Base-by-base conservation (phyloP, 92 coral and sea anemone genomes). In the Epizoanthus rinbou region DNA sequence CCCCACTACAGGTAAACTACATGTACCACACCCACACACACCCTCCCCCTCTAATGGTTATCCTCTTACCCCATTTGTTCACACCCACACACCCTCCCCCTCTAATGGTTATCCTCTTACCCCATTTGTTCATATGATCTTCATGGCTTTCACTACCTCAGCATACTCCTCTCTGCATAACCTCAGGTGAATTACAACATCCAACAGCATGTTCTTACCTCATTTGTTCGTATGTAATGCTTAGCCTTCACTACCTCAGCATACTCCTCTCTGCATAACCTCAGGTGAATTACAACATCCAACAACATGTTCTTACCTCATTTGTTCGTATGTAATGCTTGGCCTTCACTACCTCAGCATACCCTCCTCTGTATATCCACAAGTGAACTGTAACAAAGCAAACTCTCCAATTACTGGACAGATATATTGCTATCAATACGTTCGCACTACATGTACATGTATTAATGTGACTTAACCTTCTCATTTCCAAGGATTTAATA, bases 291-390 rank as follows among this genome's bases (percentile, higher is more conserved):
- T 41, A 67, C 11, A 31, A 73, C 24, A 6, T n/a, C 19, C 35
- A 10, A 9, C 41, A 3, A 5, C 41, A 5, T 10, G 13, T 57
- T 57, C 4, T 11, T 79, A 96, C 99, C 91, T 95, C 92, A 69
- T 93, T 96, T 74, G 91, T 94, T 19, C 95, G 90, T 41, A 96
- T 89, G 75, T 96, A 96, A 78, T 91, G 89, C 86, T 96, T 96
- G 8, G 99, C 99, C 68, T 91, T 89, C 64, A 91, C 90, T 2
- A 96, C 98, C 22, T 92, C 88, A 45, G 86, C 80, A 62, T 85
- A 96, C 3, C 98, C 98, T 23, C 92, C 93, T 81, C 85, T 86
- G 74, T 92, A 96, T 72, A 86, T 84, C 99, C 99, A 96, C 41
- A 96, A 87, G 84, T 96, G 99, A 80, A 94, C 99, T 96, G 24